phyloP scores from a whole-genome alignment of 2,888 invertebrate genomes.

The Tenthredo distinguenda region DNA sequence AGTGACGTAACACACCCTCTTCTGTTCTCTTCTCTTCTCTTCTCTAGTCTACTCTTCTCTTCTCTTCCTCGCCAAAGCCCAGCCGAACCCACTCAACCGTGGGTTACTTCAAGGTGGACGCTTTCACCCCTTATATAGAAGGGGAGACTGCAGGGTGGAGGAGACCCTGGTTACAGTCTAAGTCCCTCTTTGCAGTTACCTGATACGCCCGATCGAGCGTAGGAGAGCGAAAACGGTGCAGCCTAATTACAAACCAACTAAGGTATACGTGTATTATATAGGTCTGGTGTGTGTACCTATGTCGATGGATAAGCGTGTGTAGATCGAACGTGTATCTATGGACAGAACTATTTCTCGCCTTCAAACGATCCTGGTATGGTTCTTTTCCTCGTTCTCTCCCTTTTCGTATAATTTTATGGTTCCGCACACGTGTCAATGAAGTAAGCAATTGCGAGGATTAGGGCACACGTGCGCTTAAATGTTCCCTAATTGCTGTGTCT shows the following conservation, averaged over 20 bases:
- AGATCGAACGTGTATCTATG: background rate
- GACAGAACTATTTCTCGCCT: constrained; percentile 15
- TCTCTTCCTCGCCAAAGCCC: constrained; percentile 34
- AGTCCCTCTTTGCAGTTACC: constrained; percentile 43
- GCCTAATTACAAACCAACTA: constrained; percentile 35
- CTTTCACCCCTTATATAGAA: constrained; percentile 37
- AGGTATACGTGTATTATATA: background rate
- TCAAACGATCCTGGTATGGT: background rate
- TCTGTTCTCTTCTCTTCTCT: background rate
- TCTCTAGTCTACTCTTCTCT: constrained; percentile 7
- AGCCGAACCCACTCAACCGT: constrained; percentile 41
- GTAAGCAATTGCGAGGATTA: constrained; percentile 69
- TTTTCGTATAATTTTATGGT: constrained; percentile 28
- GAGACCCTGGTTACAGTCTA: constrained; percentile 11
- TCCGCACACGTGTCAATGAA: constrained; percentile 36
- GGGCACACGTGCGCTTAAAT: constrained; percentile 74
- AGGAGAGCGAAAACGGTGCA: constrained; percentile 46
- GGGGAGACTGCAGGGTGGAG: constrained; percentile 6
- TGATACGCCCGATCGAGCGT: constrained; percentile 45
- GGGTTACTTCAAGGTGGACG: constrained; percentile 44
- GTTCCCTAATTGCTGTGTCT: constrained; percentile 71
- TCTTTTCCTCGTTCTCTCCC: background rate
- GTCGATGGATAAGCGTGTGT: background rate
- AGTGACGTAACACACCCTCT: constrained; percentile 38
- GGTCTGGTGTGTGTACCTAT: constrained; percentile 11